Evolutionary conservation across 1,140 invertebrate species (phyloP).

Genomic region (Bombus picipes): DNA sequence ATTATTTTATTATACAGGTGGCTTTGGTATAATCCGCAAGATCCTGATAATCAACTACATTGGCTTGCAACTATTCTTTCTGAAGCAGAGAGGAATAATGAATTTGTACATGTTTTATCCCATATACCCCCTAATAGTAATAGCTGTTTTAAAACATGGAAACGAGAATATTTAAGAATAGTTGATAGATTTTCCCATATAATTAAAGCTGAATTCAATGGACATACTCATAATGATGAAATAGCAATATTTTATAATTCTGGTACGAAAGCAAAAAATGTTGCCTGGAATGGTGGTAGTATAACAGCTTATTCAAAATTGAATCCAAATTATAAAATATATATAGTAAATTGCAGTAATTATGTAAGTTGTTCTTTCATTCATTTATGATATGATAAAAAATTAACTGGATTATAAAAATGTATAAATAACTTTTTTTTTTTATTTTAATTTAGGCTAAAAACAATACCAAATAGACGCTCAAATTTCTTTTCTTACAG

Average conservation of each 20-base stretch:
- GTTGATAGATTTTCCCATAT: slow-evolving; percentile 86
- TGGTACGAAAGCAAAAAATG: slow-evolving; percentile 83
- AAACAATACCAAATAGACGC: background rate
- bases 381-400: background rate
- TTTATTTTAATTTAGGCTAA: slow-evolving; percentile 7
- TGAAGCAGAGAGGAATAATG: slow-evolving; percentile 87
- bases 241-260: slow-evolving; percentile 86
- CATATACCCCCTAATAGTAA: slow-evolving; percentile 90
- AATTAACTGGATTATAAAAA: background rate
- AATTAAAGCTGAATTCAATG: slow-evolving; percentile 91
- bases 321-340: slow-evolving; percentile 93
- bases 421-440: background rate
- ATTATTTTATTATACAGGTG: slow-evolving; percentile 81
- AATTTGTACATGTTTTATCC: slow-evolving; percentile 91
- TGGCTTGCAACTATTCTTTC: slow-evolving; percentile 89
- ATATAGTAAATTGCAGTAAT: slow-evolving; percentile 85
- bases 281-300: slow-evolving; percentile 91
- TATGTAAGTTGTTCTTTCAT: slow-evolving; percentile 82
- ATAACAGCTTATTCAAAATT: slow-evolving; percentile 86
- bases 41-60: slow-evolving; percentile 87
- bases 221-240: slow-evolving; percentile 91
- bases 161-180: slow-evolving; percentile 85
- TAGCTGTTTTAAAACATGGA: slow-evolving; percentile 88
- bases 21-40: slow-evolving; percentile 84
- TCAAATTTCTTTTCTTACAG: slow-evolving; percentile 74